phyloP scores from a whole-genome alignment of 1,140 invertebrate genomes.

The Holotrichia oblita region DNA sequence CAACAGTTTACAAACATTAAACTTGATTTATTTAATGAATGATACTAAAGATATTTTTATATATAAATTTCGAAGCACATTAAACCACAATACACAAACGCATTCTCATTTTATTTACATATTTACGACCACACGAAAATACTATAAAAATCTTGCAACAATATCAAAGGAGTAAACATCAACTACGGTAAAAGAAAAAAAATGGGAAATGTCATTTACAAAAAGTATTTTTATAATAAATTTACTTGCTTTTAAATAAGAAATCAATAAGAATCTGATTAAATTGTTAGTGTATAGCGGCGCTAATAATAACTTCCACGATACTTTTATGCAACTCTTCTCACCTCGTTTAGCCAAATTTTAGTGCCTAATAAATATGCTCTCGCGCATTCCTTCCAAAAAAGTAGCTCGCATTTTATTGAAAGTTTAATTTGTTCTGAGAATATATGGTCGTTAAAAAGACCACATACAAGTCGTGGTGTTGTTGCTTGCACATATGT shows the following conservation, averaged over 20 bases:
- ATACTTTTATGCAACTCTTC: constrained; percentile 23
- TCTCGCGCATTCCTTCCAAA: not conserved
- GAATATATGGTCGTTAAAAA: constrained; percentile 12
- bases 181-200: too few relatives aligned
- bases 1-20: too few relatives aligned
- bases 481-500: not conserved
- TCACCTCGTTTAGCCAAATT: not conserved
- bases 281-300: not conserved
- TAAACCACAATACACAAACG: too few relatives aligned
- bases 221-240: too few relatives aligned
- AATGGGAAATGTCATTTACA: too few relatives aligned
- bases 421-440: constrained; percentile 10
- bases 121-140: too few relatives aligned
- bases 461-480: not conserved
- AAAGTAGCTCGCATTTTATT: not conserved
- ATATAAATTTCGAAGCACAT: too few relatives aligned
- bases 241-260: not conserved
- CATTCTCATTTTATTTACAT: too few relatives aligned
- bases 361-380: constrained; percentile 5
- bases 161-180: too few relatives aligned
- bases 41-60: too few relatives aligned
- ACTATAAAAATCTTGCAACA: too few relatives aligned
- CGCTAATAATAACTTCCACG: constrained; percentile 1
- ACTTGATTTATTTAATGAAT: too few relatives aligned
- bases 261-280: not conserved